phyloP scores from a whole-genome alignment of 2,797 vertebrate species.

The Sitta carolinensis region DNA sequence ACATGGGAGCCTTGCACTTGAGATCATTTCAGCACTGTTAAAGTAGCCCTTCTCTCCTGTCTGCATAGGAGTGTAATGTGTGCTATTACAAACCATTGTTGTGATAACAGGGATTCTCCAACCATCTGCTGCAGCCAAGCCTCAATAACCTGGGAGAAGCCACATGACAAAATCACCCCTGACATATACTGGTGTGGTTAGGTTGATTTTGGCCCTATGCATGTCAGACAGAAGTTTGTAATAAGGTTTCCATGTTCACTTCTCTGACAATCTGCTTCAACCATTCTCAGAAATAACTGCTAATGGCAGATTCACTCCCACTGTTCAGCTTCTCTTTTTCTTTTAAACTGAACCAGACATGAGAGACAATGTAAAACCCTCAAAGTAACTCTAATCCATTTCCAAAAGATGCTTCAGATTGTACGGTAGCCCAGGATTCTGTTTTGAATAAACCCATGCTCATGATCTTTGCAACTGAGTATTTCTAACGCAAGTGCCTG shows the following conservation, averaged over 20 bases:
- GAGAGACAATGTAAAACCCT: constrained; percentile 64
- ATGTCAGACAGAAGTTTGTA: constrained; percentile 44
- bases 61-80: not conserved
- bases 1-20: not conserved
- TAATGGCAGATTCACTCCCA: constrained; percentile 53
- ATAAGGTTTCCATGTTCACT: constrained; percentile 23
- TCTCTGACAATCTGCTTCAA: constrained; percentile 50
- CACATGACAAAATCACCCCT: not conserved
- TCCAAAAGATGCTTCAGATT: constrained; percentile 67
- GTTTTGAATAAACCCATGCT: constrained; percentile 64
- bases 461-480: constrained; percentile 50
- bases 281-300: constrained; percentile 32
- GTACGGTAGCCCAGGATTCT: constrained; percentile 54
- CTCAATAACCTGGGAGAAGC: constrained; percentile 3
- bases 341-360: constrained; percentile 56
- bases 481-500: constrained; percentile 59
- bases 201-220: not conserved
- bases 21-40: not conserved
- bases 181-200: not conserved
- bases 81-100: constrained; percentile 18
- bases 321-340: constrained; percentile 35
- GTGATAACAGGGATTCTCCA: constrained; percentile 13
- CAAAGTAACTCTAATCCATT: constrained; percentile 70
- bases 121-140: not conserved
- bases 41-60: not conserved